Evolutionary conservation across 2,113 vertebrate species (phyloP).

Genomic region (Megaceryle maxima): DNA sequence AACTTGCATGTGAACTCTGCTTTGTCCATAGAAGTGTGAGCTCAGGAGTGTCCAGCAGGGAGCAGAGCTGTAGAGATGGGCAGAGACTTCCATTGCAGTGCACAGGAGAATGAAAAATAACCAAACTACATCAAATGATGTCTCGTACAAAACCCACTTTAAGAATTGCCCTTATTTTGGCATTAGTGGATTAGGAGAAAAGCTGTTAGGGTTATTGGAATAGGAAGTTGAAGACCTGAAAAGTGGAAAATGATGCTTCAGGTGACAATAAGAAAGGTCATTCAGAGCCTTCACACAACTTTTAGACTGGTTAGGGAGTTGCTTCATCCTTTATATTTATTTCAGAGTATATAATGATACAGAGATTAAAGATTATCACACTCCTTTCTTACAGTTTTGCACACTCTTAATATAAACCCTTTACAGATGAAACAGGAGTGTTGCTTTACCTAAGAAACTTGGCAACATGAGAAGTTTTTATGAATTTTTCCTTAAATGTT

Average conservation of each 20-base stretch:
- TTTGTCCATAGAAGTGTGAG: fast-evolving
- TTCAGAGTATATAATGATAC: neutral
- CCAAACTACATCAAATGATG: fast-evolving
- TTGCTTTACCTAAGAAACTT: slow-evolving; percentile 1
- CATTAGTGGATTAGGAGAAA: neutral
- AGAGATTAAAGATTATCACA: neutral
- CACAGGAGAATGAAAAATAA: neutral
- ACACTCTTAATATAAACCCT: neutral
- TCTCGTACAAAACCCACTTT: neutral
- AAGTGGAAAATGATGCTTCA: neutral
- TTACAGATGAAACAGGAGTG: neutral
- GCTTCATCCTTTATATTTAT: neutral
- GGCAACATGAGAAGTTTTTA: neutral
- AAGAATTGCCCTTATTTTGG: neutral
- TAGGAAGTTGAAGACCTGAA: neutral
- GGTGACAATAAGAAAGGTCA: neutral
- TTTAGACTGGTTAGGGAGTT: neutral
- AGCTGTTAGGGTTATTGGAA: neutral
- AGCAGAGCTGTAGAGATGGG: neutral
- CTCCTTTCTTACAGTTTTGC: neutral
- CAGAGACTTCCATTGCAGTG: neutral
- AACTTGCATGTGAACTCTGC: neutral
- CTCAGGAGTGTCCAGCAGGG: neutral
- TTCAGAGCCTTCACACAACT: neutral
- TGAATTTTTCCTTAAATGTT: slow-evolving; percentile 2